A percentile compares a stretch with the other conserved stretches of the same genome.
Conservation (phyloP, 2,113 vertebrate genomes). For the Apteryx mantelli region DNA sequence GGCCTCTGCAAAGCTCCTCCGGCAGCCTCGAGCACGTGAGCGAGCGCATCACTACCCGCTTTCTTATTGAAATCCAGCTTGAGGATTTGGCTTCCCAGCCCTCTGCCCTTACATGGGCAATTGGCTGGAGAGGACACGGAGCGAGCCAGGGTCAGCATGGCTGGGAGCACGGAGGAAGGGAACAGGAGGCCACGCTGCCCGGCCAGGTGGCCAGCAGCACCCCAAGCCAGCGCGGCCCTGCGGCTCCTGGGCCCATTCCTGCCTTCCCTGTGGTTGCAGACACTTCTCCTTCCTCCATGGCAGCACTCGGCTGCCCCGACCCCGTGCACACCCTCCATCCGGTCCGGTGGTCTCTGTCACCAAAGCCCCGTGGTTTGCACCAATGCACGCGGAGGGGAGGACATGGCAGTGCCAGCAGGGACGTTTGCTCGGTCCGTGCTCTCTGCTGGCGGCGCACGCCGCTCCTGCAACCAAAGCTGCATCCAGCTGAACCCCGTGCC, state of each 20-base stretch:
- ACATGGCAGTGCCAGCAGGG: background rate
- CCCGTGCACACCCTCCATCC: too few species aligned
- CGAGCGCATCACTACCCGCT: conserved; percentile 7
- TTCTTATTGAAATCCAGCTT: background rate
- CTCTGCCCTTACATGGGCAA: conserved; percentile 65
- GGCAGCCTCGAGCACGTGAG: conserved; percentile 30
- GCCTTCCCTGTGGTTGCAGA: too few species aligned
- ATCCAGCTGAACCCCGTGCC: background rate
- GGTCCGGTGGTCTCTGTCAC: background rate
- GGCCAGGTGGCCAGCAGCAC: background rate
- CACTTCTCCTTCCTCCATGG: too few species aligned
- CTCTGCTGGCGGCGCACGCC: too few species aligned
- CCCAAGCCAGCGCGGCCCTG: fast-evolving
- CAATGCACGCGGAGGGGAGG: background rate
- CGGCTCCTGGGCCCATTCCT: background rate
- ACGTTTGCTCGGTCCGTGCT: fast-evolving
- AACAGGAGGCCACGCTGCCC: background rate
- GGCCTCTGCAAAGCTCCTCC: conserved; percentile 11
- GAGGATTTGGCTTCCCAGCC: conserved; percentile 1
- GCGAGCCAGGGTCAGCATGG: background rate
- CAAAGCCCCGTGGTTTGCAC: fast-evolving
- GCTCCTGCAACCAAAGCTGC: background rate
- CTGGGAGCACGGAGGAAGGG: background rate
- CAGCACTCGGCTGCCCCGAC: background rate
- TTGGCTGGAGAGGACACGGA: fast-evolving